A percentile compares a stretch with the other conserved stretches of the same genome.
Evolutionary conservation across 2,888 invertebrate genomes (phyloP).

Genomic region (Clistopyga incitator): DNA sequence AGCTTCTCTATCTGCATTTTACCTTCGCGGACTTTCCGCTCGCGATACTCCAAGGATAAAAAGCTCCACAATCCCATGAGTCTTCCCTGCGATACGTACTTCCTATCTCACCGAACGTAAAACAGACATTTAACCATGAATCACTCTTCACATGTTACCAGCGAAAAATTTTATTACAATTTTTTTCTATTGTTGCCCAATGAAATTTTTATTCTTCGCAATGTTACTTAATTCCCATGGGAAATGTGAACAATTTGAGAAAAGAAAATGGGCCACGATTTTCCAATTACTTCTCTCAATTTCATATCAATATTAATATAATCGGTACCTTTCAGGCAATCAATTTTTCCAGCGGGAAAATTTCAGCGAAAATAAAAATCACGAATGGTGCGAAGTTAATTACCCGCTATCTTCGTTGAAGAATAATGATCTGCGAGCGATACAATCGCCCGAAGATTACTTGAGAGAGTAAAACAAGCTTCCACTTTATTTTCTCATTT

Average conservation of each 20-base stretch:
- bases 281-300: no score
- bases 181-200: no score
- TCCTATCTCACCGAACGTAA: neutral
- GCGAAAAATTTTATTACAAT: no score
- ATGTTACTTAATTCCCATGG: no score
- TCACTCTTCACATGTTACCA: no score
- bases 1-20: conserved; percentile 9
- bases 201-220: no score
- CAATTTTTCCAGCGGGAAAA: neutral
- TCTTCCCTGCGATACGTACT: neutral
- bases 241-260: no score
- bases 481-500: conserved; percentile 1
- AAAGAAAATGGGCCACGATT: no score
- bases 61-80: neutral
- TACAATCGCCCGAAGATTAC: neutral
- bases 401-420: neutral
- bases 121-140: no score
- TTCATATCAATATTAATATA: no score
- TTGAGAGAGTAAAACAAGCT: neutral
- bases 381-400: neutral
- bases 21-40: neutral
- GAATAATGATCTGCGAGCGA: neutral
- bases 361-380: neutral
- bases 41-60: neutral
- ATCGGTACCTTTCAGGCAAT: no score